Percentiles rank a stretch among this genome's conserved stretches.
Evolutionary conservation across 2,888 invertebrate genomes (phyloP).

Genomic region (Sabatieria punctata): DNA sequence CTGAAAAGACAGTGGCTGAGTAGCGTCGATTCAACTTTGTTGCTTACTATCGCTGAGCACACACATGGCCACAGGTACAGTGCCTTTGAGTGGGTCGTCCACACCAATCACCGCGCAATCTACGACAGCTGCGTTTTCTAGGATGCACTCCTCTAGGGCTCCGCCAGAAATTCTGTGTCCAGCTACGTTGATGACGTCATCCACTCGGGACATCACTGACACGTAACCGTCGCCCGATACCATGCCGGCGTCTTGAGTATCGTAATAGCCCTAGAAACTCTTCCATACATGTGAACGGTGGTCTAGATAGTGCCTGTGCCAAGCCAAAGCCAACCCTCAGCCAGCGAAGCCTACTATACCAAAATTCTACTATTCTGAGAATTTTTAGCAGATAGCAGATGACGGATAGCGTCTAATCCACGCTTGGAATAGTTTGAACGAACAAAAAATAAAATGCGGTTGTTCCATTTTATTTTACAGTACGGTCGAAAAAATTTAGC

Average conservation of each 20-base stretch:
- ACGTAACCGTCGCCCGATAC: constrained; percentile 63
- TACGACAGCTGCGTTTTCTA: background rate
- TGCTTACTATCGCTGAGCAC: constrained; percentile 48
- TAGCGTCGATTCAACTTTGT: no score
- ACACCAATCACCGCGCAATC: constrained; percentile 39
- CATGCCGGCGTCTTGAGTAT: constrained; percentile 85
- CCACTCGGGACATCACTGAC: constrained; percentile 72
- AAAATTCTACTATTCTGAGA: no score
- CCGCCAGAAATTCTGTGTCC: constrained; percentile 69
- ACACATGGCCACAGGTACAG: constrained; percentile 70
- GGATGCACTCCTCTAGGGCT: background rate
- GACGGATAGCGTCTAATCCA: no score
- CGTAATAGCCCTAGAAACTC: constrained; percentile 58
- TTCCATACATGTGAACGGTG: background rate
- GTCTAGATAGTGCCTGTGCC: no score
- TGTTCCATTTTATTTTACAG: no score
- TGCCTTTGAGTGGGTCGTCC: constrained; percentile 71
- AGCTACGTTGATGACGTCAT: constrained; percentile 87
- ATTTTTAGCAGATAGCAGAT: no score
- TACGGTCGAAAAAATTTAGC: no score
- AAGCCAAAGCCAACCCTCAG: no score
- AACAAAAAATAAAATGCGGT: no score
- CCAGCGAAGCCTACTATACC: no score
- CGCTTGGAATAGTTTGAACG: no score
- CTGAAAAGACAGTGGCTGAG: no score